A percentile compares a stretch with the other conserved stretches of the same genome.
Evolutionary conservation across 2,888 invertebrate genomes (phyloP).

Genomic region (Hypena proboscidalis): DNA sequence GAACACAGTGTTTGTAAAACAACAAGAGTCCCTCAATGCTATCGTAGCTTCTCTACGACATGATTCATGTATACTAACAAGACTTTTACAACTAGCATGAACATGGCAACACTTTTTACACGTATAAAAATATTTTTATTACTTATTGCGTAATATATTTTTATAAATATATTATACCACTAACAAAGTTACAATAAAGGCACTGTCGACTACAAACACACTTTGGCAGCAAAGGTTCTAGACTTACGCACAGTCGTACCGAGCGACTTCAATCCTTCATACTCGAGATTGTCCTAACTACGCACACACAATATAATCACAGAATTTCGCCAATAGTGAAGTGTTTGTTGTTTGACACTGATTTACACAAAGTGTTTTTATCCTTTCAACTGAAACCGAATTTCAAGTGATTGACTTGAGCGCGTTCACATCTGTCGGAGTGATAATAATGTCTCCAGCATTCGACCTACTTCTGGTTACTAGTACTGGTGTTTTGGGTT

Average conservation of each 20-base stretch:
- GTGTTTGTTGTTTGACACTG: slow-evolving; percentile 78
- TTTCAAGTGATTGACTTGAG: slow-evolving; percentile 80
- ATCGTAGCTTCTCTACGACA: slow-evolving; percentile 34
- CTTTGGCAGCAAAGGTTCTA: slow-evolving; percentile 83
- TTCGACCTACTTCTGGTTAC: slow-evolving; percentile 91
- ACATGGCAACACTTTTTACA: slow-evolving; percentile 83
- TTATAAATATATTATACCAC: slow-evolving; percentile 79
- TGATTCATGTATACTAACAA: slow-evolving; percentile 53
- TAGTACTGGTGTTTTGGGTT: slow-evolving; percentile 92
- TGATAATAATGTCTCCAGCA: slow-evolving; percentile 91
- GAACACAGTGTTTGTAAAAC: slow-evolving; percentile 42
- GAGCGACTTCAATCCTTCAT: slow-evolving; percentile 60
- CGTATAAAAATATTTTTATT: slow-evolving; percentile 80
- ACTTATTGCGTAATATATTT: slow-evolving; percentile 78
- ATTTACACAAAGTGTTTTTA: slow-evolving; percentile 67
- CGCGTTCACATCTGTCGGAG: slow-evolving; percentile 77
- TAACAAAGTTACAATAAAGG: slow-evolving; percentile 77
- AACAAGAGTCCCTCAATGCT: slow-evolving; percentile 42
- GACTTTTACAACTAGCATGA: slow-evolving; percentile 73
- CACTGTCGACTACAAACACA: slow-evolving; percentile 86
- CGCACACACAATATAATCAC: slow-evolving; percentile 76
- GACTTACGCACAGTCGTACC: slow-evolving; percentile 63
- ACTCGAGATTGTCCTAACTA: slow-evolving; percentile 57
- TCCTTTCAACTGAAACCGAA: slow-evolving; percentile 52
- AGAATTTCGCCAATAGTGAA: slow-evolving; percentile 81